Conservation (phyloP, 2,797 vertebrate species). For the Galaxias olidus region DNA sequence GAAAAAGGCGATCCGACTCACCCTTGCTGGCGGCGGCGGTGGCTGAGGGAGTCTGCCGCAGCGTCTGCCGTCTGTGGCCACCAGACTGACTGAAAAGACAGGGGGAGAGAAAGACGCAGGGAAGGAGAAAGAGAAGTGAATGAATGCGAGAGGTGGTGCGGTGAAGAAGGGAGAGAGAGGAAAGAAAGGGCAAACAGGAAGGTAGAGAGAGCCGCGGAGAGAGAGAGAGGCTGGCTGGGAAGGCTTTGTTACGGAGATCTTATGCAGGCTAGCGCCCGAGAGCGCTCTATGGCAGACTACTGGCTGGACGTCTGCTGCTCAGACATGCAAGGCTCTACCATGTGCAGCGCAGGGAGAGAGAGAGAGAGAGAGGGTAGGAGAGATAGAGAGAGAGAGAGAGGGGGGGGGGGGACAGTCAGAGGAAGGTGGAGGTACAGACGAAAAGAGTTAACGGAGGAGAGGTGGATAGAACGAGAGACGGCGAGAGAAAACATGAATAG, state of each 20-base stretch:
- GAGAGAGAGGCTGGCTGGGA: conserved; percentile 41
- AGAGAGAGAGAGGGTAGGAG: conserved; percentile 22
- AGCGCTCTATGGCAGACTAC: conserved; percentile 63
- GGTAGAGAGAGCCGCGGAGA: conserved; percentile 8
- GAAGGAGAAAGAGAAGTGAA: conserved; percentile 31
- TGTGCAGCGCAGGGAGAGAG: conserved; percentile 47
- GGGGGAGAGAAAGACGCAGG: conserved; percentile 26
- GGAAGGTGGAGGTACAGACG: conserved; percentile 16
- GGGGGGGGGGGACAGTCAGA: conserved; percentile 20
- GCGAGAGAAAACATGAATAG: conserved; percentile 23
- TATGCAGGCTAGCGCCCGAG: conserved; percentile 47
- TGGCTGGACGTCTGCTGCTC: conserved; percentile 77
- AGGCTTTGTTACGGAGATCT: conserved; percentile 56
- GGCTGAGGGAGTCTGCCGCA: conserved; percentile 61
- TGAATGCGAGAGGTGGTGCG: conserved; percentile 41
- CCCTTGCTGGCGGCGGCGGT: conserved; percentile 58
- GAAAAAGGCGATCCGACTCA: conserved; percentile 61
- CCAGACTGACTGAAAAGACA: conserved; percentile 45
- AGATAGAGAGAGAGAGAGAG: conserved; percentile 38
- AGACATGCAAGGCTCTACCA: conserved; percentile 74
- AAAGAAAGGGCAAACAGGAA: background rate
- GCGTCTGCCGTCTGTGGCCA: conserved; percentile 49
- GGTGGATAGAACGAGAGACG: background rate
- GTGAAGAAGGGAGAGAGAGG: conserved; percentile 20
- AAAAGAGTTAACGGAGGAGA: conserved; percentile 6